Conservation (phyloP, 2,888 invertebrate genomes). For the Parapristionchus giblindavisi region DNA sequence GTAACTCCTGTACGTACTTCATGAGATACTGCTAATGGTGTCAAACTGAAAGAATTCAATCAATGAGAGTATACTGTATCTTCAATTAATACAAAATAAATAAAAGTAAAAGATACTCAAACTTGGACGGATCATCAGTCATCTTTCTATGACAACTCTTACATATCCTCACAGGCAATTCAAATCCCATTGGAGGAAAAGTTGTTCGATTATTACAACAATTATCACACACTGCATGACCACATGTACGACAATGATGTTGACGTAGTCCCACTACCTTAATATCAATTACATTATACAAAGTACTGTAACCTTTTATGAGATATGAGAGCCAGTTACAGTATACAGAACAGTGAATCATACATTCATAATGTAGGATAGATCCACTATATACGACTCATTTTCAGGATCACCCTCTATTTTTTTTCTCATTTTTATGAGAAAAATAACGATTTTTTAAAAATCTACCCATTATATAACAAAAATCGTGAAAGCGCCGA, state of each 20-base stretch:
- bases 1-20: slow-evolving; percentile 91
- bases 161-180: slow-evolving; percentile 95
- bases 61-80: not conserved
- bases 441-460: no score
- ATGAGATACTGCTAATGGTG: slow-evolving; percentile 91
- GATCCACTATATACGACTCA: no score
- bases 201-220: slow-evolving; percentile 88
- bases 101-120: slow-evolving; percentile 54
- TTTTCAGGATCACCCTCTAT: not conserved
- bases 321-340: no score
- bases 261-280: slow-evolving; percentile 69
- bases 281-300: no score
- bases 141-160: slow-evolving; percentile 80
- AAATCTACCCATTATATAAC: slow-evolving; percentile 20
- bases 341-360: no score
- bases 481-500: no score
- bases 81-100: not conserved
- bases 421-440: not conserved
- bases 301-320: no score
- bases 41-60: slow-evolving; percentile 78
- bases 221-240: slow-evolving; percentile 90
- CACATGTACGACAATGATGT: slow-evolving; percentile 80
- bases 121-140: slow-evolving; percentile 63
- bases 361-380: no score
- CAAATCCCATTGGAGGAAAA: slow-evolving; percentile 95